A percentile compares a stretch with the other conserved stretches of the same genome.
These are phyloP conservation scores for Chelon labrosus DNA, from an alignment of 2,797 vertebrate genomes.

Conservation along the genomic window DNA sequence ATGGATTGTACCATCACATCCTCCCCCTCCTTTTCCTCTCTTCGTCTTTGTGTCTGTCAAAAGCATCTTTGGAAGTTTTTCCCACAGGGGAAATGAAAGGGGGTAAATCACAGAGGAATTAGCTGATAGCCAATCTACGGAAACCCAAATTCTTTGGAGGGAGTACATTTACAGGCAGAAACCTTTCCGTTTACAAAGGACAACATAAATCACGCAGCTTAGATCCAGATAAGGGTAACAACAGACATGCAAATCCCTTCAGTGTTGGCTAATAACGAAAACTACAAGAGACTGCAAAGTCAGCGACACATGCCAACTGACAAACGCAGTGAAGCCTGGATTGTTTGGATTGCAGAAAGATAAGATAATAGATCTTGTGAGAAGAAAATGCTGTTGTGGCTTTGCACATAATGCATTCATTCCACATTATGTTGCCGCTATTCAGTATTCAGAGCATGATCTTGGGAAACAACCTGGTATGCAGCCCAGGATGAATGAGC, in stretches of 20 bases:
- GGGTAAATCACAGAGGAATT: constrained; percentile 37
- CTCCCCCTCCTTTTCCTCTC: constrained; percentile 63
- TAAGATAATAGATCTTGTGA: constrained; percentile 63
- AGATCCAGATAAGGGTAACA: constrained; percentile 13
- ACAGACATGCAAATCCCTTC: constrained; percentile 1
- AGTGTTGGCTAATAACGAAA: neutral
- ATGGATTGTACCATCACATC: constrained; percentile 54
- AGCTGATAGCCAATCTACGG: constrained; percentile 52
- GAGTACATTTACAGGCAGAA: constrained; percentile 34
- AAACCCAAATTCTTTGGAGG: constrained; percentile 43
- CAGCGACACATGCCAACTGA: neutral
- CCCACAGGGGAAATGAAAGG: constrained; percentile 43
- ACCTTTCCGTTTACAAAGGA: constrained; percentile 20
- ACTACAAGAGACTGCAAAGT: constrained; percentile 6
- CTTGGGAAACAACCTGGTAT: constrained; percentile 74
- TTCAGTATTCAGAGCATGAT: constrained; percentile 76
- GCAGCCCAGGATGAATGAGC: constrained; percentile 64
- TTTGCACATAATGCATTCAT: constrained; percentile 56
- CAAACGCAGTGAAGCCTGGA: neutral
- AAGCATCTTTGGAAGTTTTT: constrained; percentile 55
- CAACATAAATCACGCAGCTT: constrained; percentile 2
- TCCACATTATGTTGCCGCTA: constrained; percentile 68
- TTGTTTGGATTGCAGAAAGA: constrained; percentile 45
- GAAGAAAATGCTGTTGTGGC: constrained; percentile 52
- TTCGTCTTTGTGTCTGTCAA: constrained; percentile 25